These are phyloP conservation scores for Monochamus alternatus DNA, from an alignment of 2,888 invertebrate species.

Conservation along the genomic window DNA sequence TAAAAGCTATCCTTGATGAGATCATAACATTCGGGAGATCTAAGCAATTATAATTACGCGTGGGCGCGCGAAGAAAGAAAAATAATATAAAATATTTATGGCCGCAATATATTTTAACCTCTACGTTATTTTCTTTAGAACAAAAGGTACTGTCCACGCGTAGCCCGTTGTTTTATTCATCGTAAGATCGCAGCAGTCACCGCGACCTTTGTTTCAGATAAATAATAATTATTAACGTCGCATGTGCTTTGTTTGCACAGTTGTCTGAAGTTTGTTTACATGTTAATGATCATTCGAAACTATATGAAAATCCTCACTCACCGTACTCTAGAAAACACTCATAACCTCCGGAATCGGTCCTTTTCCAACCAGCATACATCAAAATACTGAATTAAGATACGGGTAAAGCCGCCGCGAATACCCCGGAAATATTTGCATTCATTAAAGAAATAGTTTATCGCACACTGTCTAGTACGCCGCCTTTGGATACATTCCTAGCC, in stretches of 20 bases:
- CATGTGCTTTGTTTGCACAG: no score
- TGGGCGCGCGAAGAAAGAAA: conserved; percentile 4
- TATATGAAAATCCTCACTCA: conserved; percentile 68
- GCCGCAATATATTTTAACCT: background rate
- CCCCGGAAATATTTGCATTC: background rate
- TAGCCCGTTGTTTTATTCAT: no score
- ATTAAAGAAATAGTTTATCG: conserved; percentile 5
- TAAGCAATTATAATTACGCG: background rate
- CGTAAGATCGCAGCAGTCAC: no score
- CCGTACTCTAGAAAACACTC: conserved; percentile 82
- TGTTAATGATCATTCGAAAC: no score
- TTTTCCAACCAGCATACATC: conserved; percentile 79
- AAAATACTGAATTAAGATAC: conserved; percentile 43
- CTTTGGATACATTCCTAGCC: background rate
- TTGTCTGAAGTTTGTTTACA: no score
- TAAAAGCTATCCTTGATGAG: background rate
- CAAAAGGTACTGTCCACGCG: no score
- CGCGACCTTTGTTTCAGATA: no score
- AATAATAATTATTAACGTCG: no score
- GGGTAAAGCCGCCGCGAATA: background rate
- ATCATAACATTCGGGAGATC: background rate
- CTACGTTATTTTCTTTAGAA: conserved; percentile 1
- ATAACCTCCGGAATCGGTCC: conserved; percentile 79
- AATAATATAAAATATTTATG: conserved; percentile 13
- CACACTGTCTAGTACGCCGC: no score